These are phyloP conservation scores for Falco cherrug DNA, from an alignment of 2,797 vertebrate genomes.

Conservation along the genomic window DNA sequence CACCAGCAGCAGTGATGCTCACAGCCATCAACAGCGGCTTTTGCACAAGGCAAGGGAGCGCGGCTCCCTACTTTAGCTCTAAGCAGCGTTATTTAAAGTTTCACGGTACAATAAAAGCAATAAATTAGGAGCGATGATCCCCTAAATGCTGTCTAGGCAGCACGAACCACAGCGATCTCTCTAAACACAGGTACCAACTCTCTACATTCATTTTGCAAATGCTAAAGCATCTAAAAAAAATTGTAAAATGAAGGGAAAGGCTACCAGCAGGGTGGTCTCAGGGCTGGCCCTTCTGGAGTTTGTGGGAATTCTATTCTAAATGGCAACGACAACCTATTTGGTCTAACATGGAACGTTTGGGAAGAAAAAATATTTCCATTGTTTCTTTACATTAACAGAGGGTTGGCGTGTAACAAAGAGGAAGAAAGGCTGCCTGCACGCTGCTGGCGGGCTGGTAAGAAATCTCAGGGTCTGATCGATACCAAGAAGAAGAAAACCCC, in stretches of 20 bases:
- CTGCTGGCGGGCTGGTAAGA: background rate
- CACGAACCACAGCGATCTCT: background rate
- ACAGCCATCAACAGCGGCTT: background rate
- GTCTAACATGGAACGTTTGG: background rate
- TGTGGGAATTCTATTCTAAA: background rate
- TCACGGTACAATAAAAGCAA: background rate
- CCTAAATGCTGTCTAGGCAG: background rate
- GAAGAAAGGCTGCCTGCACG: background rate
- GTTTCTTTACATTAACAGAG: background rate
- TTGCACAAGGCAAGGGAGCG: background rate
- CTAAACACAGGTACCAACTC: background rate
- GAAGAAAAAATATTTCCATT: background rate
- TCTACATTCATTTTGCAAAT: background rate
- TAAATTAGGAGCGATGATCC: background rate
- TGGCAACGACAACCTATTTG: background rate
- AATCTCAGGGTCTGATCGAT: slow-evolving; percentile 5
- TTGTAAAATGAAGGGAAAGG: background rate
- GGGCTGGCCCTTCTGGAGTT: background rate
- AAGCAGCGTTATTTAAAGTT: background rate
- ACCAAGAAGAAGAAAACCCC: background rate
- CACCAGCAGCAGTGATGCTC: background rate
- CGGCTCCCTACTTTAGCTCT: background rate
- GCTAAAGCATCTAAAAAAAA: background rate
- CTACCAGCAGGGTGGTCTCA: background rate
- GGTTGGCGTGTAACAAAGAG: slow-evolving; percentile 22